phyloP scores from a whole-genome alignment of 2,797 vertebrate genomes.

The Syndactyla subalaris region DNA sequence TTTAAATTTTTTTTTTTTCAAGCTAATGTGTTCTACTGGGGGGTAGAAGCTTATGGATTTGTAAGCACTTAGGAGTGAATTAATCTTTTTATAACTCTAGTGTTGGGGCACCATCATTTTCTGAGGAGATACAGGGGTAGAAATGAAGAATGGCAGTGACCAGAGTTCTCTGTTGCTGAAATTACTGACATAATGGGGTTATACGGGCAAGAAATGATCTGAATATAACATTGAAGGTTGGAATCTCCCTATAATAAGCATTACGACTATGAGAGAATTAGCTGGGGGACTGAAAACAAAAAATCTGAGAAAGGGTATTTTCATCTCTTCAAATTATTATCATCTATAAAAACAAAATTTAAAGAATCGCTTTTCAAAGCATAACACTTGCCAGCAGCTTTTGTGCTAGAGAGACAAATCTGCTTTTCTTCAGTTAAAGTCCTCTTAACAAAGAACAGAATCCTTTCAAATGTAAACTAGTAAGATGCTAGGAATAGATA shows the following conservation, averaged over 20 bases:
- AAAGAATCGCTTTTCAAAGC: slow-evolving; percentile 39
- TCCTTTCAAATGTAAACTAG: slow-evolving; percentile 64
- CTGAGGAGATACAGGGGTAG: not conserved
- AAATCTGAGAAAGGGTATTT: slow-evolving; percentile 13
- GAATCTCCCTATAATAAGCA: not conserved
- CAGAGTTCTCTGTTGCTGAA: not conserved
- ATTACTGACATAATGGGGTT: not conserved
- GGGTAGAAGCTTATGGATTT: not conserved
- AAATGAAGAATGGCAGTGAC: not conserved
- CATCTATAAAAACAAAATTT: slow-evolving; percentile 56
- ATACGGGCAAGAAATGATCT: not conserved
- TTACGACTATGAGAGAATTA: not conserved
- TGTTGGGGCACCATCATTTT: not conserved
- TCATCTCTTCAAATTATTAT: slow-evolving; percentile 43
- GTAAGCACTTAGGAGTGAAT: not conserved
- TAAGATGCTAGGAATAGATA: slow-evolving; percentile 47
- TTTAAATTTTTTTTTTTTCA: not conserved
- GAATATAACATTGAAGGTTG: not conserved
- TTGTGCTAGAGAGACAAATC: slow-evolving; percentile 36
- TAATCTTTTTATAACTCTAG: not conserved
- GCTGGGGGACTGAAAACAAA: slow-evolving; percentile 2
- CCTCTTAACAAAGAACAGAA: slow-evolving; percentile 62
- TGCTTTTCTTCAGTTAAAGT: slow-evolving; percentile 64
- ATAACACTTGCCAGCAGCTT: slow-evolving; percentile 44
- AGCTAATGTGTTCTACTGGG: not conserved